Conservation (phyloP, 2,888 invertebrate genomes). For the Cecidostiba fungosa region DNA sequence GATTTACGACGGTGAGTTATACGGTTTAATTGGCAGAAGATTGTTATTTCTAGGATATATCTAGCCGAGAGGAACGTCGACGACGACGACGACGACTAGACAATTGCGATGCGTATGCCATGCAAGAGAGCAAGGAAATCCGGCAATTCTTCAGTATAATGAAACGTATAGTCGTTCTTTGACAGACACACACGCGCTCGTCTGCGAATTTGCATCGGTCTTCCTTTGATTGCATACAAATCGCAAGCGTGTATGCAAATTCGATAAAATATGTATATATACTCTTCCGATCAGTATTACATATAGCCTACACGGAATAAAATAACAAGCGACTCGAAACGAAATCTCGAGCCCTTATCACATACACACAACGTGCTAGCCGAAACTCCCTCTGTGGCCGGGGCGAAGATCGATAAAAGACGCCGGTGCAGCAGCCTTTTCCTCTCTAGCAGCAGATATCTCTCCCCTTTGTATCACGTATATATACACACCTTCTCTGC, state of each 20-base stretch:
- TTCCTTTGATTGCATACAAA: slow-evolving; percentile 23
- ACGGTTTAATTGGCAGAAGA: neutral
- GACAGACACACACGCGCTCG: slow-evolving; percentile 38
- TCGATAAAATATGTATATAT: neutral
- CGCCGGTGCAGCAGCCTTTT: slow-evolving; percentile 11
- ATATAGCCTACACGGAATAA: neutral
- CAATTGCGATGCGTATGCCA: slow-evolving; percentile 5
- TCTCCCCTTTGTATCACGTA: slow-evolving; percentile 15
- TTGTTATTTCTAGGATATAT: neutral
- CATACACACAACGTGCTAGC: neutral
- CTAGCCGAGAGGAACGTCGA: neutral
- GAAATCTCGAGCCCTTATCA: slow-evolving; percentile 41
- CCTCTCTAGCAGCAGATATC: slow-evolving; percentile 1
- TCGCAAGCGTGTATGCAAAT: neutral
- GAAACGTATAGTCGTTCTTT: slow-evolving; percentile 41
- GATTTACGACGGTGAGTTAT: slow-evolving; percentile 5
- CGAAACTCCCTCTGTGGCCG: neutral
- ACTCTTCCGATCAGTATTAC: neutral
- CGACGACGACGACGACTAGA: neutral
- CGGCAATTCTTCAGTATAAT: slow-evolving; percentile 56
- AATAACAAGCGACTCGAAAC: neutral
- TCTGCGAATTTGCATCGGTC: slow-evolving; percentile 57
- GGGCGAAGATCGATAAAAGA: slow-evolving; percentile 31
- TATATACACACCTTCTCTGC: slow-evolving; percentile 6
- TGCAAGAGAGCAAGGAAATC: slow-evolving; percentile 59